phyloP scores from a whole-genome alignment of 1,140 invertebrate species.

The Gerris buenoi region DNA sequence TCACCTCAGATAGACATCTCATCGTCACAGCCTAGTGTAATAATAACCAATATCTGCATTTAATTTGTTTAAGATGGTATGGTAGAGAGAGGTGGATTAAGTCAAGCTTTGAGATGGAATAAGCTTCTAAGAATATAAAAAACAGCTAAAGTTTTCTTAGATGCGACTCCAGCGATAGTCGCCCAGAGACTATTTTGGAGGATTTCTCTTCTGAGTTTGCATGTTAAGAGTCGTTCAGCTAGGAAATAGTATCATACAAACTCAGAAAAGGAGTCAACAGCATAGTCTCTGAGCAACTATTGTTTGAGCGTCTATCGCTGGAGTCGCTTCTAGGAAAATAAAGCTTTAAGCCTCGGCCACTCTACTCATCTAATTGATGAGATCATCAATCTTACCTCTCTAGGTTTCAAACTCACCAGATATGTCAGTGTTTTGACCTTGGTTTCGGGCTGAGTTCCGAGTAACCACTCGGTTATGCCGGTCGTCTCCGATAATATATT shows the following conservation, averaged over 20 bases:
- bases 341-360: too few relatives aligned
- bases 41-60: not conserved
- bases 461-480: too few relatives aligned
- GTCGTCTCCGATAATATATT: not conserved
- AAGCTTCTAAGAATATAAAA: not conserved
- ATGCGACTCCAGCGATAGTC: not conserved
- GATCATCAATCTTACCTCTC: too few relatives aligned
- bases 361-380: not conserved
- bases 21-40: not conserved
- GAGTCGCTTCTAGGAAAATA: too few relatives aligned
- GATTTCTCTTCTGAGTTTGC: not conserved
- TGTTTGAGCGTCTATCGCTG: too few relatives aligned
- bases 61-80: not conserved
- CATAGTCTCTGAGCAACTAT: too few relatives aligned
- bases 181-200: not conserved
- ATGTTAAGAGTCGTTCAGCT: not conserved
- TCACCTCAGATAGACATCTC: not conserved
- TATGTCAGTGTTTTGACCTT: not conserved
- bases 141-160: too few relatives aligned
- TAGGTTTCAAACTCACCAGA: too few relatives aligned
- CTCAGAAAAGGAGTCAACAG: too few relatives aligned
- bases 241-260: too few relatives aligned
- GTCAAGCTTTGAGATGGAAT: not conserved
- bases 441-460: too few relatives aligned
- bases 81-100: not conserved